Evolutionary conservation across 2,888 invertebrate genomes (phyloP), one percentile per base, ranked within the genome.

Genomic region (Patella pellucida): DNA sequence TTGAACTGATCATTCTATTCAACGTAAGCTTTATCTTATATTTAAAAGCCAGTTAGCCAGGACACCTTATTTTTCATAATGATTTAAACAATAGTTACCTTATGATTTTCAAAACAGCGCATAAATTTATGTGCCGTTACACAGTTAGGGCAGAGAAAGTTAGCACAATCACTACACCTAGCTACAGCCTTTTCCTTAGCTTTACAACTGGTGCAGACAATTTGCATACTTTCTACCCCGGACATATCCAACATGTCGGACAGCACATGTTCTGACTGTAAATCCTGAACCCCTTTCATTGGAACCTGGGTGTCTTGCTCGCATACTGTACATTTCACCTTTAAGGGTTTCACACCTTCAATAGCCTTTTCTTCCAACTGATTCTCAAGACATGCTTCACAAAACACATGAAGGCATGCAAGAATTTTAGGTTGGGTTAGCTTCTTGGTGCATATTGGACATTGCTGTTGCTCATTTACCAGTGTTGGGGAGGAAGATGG

Each of bases 91-190:
- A 50, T 72, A 73, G 79, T 77, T 82, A 92, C 92, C 88, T 91
- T 90, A 91, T 98, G 98, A 87, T 96, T 96, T 91, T 98, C 97
- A 90, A 98, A 98, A 92, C 97, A 97, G 83, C 97, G 94, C 98
- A 98, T 98, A 89, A 95, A 97, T 91, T 96, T 95, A 91, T 98
- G 98, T 77, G 98, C 98, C 67, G 96, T 96, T 87, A 97, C 96
- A 92, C 98, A 98, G 90, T 96, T 96, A 80, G 95, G 94, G 92
- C 98, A 98, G 72, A 98, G 93, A 90, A 97, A 96, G 91, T 96
- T 96, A 88, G 96, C 96, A 92, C 98, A 98, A 90, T 98, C 97
- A 85, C 95, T 95, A 92, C 98, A 98, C 79, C 97, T 94, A 15
- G 97, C 97, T 72, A 97, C 95, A 19, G 97, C 97, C 86, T 95